phyloP scores from a whole-genome alignment of 2,888 invertebrate genomes.

The Sphecodes monilicornis region DNA sequence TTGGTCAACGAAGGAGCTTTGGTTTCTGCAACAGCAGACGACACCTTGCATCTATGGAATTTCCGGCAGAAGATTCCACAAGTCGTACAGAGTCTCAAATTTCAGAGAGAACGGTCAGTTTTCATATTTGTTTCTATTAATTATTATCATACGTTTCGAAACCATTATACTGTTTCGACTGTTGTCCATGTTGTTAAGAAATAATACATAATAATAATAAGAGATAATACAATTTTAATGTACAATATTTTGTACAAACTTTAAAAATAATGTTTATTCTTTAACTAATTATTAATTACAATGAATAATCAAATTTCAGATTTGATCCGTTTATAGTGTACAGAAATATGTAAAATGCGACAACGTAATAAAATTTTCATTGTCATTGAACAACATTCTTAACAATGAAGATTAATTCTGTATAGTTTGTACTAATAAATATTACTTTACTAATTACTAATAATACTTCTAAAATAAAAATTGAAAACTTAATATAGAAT shows the following conservation, averaged over 20 bases:
- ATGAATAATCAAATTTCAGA: too few species aligned
- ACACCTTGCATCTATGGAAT: conserved; percentile 98
- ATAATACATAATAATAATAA: too few species aligned
- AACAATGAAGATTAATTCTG: background rate
- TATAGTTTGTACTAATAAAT: background rate
- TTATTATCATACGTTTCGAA: too few species aligned
- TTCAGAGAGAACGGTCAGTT: conserved; percentile 96
- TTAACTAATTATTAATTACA: too few species aligned
- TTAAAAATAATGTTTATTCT: too few species aligned
- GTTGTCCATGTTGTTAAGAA: too few species aligned
- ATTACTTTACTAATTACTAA: too few species aligned
- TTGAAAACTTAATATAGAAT: conserved; percentile 14
- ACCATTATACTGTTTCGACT: too few species aligned
- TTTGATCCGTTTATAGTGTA: too few species aligned
- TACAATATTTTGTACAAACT: too few species aligned
- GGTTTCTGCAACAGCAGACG: conserved; percentile 97
- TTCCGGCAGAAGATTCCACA: conserved; percentile 97
- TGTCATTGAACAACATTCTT: background rate
- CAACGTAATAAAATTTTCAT: background rate
- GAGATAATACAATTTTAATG: too few species aligned
- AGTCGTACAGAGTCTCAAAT: conserved; percentile 98
- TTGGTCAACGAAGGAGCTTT: conserved; percentile 98
- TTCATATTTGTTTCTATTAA: background rate
- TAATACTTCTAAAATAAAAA: background rate
- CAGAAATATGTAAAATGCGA: background rate